phyloP scores from a whole-genome alignment of 2,113 vertebrate species.

The Lepidothrix coronata region DNA sequence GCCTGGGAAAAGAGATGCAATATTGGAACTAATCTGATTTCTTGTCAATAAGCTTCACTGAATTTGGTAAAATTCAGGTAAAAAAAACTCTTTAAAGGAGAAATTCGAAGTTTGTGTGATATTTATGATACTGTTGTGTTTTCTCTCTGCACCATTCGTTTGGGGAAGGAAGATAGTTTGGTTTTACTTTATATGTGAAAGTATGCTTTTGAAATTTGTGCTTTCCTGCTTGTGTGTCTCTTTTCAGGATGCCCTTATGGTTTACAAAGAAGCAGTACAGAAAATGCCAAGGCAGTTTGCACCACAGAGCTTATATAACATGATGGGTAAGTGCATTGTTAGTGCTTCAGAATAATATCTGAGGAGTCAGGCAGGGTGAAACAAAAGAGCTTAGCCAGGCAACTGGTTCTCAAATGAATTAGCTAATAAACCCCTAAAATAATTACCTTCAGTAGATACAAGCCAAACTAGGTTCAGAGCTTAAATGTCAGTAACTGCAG shows the following conservation, averaged over 20 bases:
- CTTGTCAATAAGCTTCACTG: neutral
- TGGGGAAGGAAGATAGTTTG: neutral
- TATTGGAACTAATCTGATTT: neutral
- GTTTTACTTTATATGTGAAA: neutral
- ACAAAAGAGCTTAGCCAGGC: neutral
- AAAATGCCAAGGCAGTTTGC: conserved; percentile 98
- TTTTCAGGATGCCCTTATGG: conserved; percentile 88
- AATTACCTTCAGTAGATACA: neutral
- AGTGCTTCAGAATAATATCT: neutral
- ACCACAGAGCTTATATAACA: conserved; percentile 98
- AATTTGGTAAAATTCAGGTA: neutral
- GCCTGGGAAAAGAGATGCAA: neutral
- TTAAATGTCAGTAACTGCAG: neutral
- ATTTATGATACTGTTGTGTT: neutral
- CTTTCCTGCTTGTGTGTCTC: neutral
- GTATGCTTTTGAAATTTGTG: neutral
- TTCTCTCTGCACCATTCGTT: neutral
- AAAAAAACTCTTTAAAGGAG: neutral
- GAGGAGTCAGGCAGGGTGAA: neutral
- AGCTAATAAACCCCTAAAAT: neutral
- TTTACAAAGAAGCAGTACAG: conserved; percentile 96
- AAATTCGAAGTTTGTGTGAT: neutral
- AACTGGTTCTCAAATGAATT: neutral
- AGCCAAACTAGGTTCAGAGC: neutral
- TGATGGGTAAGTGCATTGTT: conserved; percentile 90